Base-by-base conservation (phyloP, 2,113 vertebrate genomes). In the Petroica traversi region DNA sequence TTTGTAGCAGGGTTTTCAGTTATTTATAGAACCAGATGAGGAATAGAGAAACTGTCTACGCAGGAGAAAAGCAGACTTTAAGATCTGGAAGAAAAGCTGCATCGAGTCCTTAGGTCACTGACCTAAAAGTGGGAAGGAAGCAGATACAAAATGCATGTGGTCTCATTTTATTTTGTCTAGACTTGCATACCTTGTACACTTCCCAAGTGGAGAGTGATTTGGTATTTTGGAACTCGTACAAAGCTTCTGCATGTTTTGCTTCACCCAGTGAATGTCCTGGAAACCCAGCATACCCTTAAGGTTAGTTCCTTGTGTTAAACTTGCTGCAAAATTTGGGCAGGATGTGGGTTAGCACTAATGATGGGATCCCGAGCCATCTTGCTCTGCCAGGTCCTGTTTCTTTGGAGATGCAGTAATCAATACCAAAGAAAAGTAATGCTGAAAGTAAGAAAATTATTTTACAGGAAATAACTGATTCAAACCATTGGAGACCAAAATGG, bases 81-180 rank as follows among this genome's bases (percentile, higher is more conserved):
- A 63, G 45, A 58, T 88, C 5, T 79, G 58, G 59, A 91, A 84
- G 51, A 66, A 26, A 86, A 90, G 12, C 46, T n/a, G 31, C 22
- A 9, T 8, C 0, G 2, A 51, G 45, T 48, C 19, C 9, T 58
- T 62, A 58, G 41, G 58, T 72, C 58, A 38, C 25, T 83, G 78
- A 88, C 26, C 45, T 55, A n/a, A 28, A 66, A 41, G 23, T 31
- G 23, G 28, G 75, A 63, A 91, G 52, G 81, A 69, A 93, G 28
- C 54, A 17, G 41, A 52, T 46, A n/a, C 3, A 28, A 90, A 94
- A 62, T 23, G 14, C 33, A 11, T 14, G 17, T 58, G 55, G 59
- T 85, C 46, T 80, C 45, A 34, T 34, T 92, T 86, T 91, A n/a
- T 82, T 94, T 93, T 83, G 88, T 80, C 83, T 90, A 77, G 68